Evolutionary conservation across 2,888 invertebrate genomes (phyloP), one percentile per base, ranked within the genome.

Genomic region (Drosophila kuntzei): DNA sequence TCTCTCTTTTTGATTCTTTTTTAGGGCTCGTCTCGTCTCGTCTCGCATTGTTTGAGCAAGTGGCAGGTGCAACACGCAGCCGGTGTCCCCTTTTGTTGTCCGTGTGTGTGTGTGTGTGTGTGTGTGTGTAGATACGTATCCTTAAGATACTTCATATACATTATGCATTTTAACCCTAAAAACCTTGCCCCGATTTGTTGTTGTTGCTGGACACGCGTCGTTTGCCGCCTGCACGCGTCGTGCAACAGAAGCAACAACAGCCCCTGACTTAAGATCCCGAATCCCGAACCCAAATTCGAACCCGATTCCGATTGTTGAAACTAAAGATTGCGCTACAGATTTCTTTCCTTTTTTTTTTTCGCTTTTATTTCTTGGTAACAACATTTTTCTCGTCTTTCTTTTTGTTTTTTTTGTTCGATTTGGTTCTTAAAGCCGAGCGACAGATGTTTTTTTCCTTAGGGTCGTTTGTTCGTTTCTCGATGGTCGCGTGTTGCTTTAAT

Each of bases 21-120:
- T 51, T 44, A 43, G 59, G 49, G 47, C 49, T 44, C 39, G 32
- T 0, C 34, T 12, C 39, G 32, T 0, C 34, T 12, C 25, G 32
- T 22, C 37, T 51, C 7, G 39, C 64, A 64, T 72, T 77, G 77
- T 77, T 51, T 60, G 55, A 46, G 59, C 61, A 76, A 64, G 59
- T 59, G 75, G 80, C 80, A 80, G 80, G 80, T 80, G 80, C 75
- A 80, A 80, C 67, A 64, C 61, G 76, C 71, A 76, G 71, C 71
- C 60, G 77, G 59, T 66, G 72, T 46, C 66, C 66, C 55, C 43
- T 66, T 60, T 53, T 63, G 58, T 63, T 46, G 16, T 4, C 16
- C 14, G 7, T 36, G 9, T 12, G n/a, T n/a, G n/a, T n/a, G n/a
- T 55, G 14, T 55, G 12, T 43, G 39, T 54, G 29, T 27, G 32